Evolutionary conservation across 2,113 vertebrate genomes (phyloP).

Genomic region (Scopus umbretta): DNA sequence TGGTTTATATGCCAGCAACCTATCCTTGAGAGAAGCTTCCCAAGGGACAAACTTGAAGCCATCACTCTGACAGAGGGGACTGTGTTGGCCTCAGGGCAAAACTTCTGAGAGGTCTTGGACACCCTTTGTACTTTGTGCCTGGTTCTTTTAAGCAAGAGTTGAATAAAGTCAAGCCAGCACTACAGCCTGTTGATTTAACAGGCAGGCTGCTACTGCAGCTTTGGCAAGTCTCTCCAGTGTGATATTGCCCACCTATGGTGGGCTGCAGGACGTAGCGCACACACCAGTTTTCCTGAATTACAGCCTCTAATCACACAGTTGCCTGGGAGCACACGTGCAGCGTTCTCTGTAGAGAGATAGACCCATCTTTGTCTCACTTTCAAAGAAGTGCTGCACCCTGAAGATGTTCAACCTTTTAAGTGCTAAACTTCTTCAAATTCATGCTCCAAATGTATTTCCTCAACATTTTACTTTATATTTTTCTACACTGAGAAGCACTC

Average conservation of each 20-base stretch:
- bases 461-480: neutral
- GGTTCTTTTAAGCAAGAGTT: neutral
- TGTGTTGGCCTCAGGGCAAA: neutral
- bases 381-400: neutral
- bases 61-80: neutral
- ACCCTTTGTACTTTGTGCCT: neutral
- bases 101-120: neutral
- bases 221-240: neutral
- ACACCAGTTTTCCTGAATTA: neutral
- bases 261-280: neutral
- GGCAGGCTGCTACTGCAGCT: neutral
- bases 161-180: neutral
- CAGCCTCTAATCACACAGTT: neutral
- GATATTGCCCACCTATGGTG: accelerated
- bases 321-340: accelerated
- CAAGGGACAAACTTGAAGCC: neutral
- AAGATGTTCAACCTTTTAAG: neutral
- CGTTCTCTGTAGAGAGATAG: neutral
- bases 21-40: neutral
- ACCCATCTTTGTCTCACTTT: neutral
- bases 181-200: neutral
- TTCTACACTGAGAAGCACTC: neutral
- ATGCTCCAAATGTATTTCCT: neutral
- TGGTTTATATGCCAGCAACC: neutral
- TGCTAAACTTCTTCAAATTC: neutral